Evolutionary conservation across 2,888 invertebrate genomes (phyloP).

Genomic region (Cantharis flavilabris): DNA sequence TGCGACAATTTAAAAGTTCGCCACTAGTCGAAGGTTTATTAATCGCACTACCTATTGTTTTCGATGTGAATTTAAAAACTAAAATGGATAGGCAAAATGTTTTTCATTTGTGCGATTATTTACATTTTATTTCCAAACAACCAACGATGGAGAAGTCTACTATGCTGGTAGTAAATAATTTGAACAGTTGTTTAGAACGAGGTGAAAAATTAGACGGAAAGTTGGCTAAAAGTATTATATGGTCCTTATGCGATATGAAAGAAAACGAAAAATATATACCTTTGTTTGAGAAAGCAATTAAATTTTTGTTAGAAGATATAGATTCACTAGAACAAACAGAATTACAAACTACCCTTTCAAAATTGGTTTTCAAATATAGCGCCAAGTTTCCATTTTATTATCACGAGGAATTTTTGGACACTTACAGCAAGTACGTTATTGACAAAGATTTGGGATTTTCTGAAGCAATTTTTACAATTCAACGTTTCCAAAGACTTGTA

Average conservation of each 20-base stretch:
- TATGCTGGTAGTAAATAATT: slow-evolving; percentile 59
- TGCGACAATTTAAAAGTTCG: slow-evolving; percentile 57
- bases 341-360: slow-evolving; percentile 59
- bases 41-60: slow-evolving; percentile 69
- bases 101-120: slow-evolving; percentile 58
- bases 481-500: slow-evolving; percentile 62
- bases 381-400: slow-evolving; percentile 62
- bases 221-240: slow-evolving; percentile 60
- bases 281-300: slow-evolving; percentile 59
- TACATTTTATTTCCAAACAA: slow-evolving; percentile 60
- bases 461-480: slow-evolving; percentile 57
- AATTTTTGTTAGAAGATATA: slow-evolving; percentile 54
- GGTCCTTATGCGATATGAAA: slow-evolving; percentile 61
- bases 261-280: slow-evolving; percentile 56
- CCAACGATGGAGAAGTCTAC: slow-evolving; percentile 59
- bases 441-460: slow-evolving; percentile 60
- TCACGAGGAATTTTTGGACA: slow-evolving; percentile 64
- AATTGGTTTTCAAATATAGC: slow-evolving; percentile 56
- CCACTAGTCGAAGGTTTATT: slow-evolving; percentile 67
- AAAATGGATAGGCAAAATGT: slow-evolving; percentile 64
- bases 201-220: slow-evolving; percentile 54
- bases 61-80: slow-evolving; percentile 64
- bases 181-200: slow-evolving; percentile 56
- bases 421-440: slow-evolving; percentile 59
- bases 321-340: slow-evolving; percentile 57